A percentile compares a stretch with the other conserved stretches of the same genome.
These are phyloP conservation scores for Paraplagusia blochii DNA, from an alignment of 2,113 vertebrate genomes.

Conservation along the genomic window DNA sequence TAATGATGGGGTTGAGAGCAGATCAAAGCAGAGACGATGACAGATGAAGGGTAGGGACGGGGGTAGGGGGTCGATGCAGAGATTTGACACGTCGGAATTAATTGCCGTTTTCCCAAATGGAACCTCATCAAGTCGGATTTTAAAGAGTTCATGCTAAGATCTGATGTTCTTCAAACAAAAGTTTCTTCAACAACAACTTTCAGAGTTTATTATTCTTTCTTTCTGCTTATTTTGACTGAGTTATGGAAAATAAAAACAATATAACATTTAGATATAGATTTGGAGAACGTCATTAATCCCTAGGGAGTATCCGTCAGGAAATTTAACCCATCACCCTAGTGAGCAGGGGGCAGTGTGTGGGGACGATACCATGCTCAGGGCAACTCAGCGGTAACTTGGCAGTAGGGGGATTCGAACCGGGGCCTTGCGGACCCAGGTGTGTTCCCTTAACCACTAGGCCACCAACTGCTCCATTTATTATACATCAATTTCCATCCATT, in stretches of 20 bases:
- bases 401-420: too few relatives aligned
- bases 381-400: too few relatives aligned
- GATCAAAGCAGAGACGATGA: slow-evolving; percentile 71
- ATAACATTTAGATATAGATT: too few relatives aligned
- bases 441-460: too few relatives aligned
- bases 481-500: too few relatives aligned
- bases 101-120: slow-evolving; percentile 57
- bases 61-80: slow-evolving; percentile 44
- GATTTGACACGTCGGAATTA: slow-evolving; percentile 63
- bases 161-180: slow-evolving; percentile 18
- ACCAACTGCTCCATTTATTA: too few relatives aligned
- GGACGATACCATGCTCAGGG: too few relatives aligned
- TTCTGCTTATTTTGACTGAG: background rate
- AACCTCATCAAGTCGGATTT: slow-evolving; percentile 45
- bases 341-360: too few relatives aligned
- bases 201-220: slow-evolving; percentile 6
- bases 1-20: slow-evolving; percentile 65
- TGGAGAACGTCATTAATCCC: too few relatives aligned
- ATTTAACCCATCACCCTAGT: too few relatives aligned
- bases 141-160: slow-evolving; percentile 49
- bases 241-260: background rate
- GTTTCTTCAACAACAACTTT: slow-evolving; percentile 4
- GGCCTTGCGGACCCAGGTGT: too few relatives aligned
- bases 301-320: too few relatives aligned
- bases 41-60: slow-evolving; percentile 49